Evolutionary conservation across 2,797 vertebrate genomes (phyloP), one percentile per base, ranked within the genome.

Genomic region (Margarornis squamiger): DNA sequence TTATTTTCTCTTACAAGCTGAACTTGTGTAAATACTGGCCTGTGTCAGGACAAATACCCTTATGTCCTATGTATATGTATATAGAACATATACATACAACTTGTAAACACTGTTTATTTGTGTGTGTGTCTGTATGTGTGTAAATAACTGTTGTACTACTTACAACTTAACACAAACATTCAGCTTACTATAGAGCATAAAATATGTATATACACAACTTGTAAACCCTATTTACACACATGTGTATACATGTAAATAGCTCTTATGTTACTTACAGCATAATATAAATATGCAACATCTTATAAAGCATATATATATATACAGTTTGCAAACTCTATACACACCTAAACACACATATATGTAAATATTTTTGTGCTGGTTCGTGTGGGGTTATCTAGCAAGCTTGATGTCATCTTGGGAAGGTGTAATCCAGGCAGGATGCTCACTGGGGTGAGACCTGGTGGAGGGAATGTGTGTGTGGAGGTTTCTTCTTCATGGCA

Each of bases 391-490:
- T 48, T 59, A 19, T 38, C 34, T 29, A 24, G 55, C 72, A 77
- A 57, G 49, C 45, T 16, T 24, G 39, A 6, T 14, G 7, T 59
- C 30, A 3, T 5, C 49, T 24, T 27, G 49, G 75, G 32, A 59
- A 66, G 32, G 8, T 26, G 30, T 19, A 38, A 27, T 29, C 24
- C 2, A 0, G 24, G 45, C 45, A 34, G 26, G 55, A 14, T 22
- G 8, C 4, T 66, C n/a, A 4, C 29, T 22, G 54, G 16, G 30
- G 41, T 7, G 32, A 16, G 75, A n/a, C 9, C 30, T 72, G 71
- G 1, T 20, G 7, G 36, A 24, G 32, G 59, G 39, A 8, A 5
- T 2, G 3, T 3, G 1, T 9, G 8, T 2, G 2, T 18, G 12
- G 8, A 5, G 17, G 4, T 12, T 71, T 20, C 34, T 46, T 51